Evolutionary conservation across 2,888 invertebrate species (phyloP).

Genomic region (Automeris io): DNA sequence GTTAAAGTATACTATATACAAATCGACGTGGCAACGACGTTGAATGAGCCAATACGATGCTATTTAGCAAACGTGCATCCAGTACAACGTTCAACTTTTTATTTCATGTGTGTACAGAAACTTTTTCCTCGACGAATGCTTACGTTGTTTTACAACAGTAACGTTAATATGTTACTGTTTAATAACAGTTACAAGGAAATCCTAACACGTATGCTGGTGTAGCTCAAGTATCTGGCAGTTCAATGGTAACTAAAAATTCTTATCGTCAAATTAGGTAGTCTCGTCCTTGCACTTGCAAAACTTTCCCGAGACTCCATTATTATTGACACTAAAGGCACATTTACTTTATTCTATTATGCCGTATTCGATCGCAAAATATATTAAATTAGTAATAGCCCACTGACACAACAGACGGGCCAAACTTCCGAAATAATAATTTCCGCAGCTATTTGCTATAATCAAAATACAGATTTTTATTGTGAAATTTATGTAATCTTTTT

Average conservation of each 20-base stretch:
- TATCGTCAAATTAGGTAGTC: slow-evolving; percentile 49
- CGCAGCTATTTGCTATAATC: too few species aligned
- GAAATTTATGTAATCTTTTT: too few species aligned
- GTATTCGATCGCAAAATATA: too few species aligned
- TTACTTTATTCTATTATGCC: too few species aligned
- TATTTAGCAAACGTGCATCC: slow-evolving; percentile 31
- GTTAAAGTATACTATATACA: slow-evolving; percentile 67
- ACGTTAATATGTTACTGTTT: too few species aligned
- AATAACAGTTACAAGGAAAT: slow-evolving; percentile 9
- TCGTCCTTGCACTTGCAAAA: slow-evolving; percentile 21
- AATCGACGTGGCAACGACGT: slow-evolving; percentile 50
- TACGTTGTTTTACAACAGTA: background rate
- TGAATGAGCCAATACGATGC: slow-evolving; percentile 35
- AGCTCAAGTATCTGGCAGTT: slow-evolving; percentile 33
- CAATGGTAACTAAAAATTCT: slow-evolving; percentile 56
- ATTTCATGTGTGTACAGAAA: background rate
- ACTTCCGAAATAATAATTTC: too few species aligned
- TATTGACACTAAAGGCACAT: too few species aligned
- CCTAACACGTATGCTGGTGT: slow-evolving; percentile 30
- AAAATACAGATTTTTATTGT: too few species aligned
- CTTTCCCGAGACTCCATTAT: slow-evolving; percentile 18
- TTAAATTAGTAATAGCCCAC: too few species aligned
- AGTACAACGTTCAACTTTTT: background rate
- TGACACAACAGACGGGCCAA: too few species aligned
- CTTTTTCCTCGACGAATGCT: background rate